Evolutionary conservation across 2,113 vertebrate species (phyloP).

Genomic region (Menura novaehollandiae): DNA sequence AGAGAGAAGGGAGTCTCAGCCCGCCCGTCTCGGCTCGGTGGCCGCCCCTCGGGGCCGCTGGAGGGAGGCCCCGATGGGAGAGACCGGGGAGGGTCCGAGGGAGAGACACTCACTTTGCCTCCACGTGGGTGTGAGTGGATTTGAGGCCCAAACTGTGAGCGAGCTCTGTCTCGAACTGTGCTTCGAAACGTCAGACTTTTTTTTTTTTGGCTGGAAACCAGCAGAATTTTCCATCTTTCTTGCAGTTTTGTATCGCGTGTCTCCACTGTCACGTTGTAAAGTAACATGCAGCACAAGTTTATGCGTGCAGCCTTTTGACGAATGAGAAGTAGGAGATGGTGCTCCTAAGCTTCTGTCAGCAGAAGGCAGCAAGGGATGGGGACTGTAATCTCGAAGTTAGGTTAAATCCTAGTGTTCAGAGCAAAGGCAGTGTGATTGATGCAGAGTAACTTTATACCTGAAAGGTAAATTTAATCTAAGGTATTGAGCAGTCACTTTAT

Average conservation of each 20-base stretch:
- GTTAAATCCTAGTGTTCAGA: background rate
- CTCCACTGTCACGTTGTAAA: background rate
- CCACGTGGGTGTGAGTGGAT: background rate
- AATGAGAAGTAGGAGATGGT: background rate
- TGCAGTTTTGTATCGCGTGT: background rate
- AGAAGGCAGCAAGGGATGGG: background rate
- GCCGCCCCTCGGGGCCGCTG: background rate
- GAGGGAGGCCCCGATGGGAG: background rate
- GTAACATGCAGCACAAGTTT: background rate
- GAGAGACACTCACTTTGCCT: background rate
- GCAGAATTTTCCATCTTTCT: background rate
- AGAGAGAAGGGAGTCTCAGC: background rate
- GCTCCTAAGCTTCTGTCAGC: background rate
- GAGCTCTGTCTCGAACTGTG: background rate
- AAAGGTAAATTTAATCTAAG: background rate
- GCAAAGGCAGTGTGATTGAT: background rate
- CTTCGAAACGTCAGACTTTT: background rate
- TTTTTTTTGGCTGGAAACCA: background rate
- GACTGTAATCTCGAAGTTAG: background rate
- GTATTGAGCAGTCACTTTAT: background rate
- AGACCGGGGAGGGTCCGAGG: background rate
- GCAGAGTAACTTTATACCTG: background rate
- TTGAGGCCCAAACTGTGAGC: background rate
- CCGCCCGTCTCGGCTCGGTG: background rate
- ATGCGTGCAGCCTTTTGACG: background rate